A percentile compares a stretch with the other conserved stretches of the same genome.
phyloP scores from a whole-genome alignment of 2,888 invertebrate species.

The Ariolimax columbianus region DNA sequence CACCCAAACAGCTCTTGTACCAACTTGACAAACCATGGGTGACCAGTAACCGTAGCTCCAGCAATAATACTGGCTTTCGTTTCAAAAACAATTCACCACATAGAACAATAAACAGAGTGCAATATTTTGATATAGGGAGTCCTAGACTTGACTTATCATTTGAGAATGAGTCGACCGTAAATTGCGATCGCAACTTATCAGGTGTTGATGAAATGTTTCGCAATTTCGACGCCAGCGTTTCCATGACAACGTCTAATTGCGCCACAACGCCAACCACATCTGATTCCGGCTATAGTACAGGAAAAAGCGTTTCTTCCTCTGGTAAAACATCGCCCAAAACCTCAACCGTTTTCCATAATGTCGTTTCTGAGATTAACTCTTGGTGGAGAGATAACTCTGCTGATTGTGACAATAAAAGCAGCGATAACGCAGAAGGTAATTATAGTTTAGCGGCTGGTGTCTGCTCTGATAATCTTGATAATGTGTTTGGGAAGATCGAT shows the following conservation, averaged over 20 bases:
- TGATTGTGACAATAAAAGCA: not conserved
- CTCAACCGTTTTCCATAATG: not conserved
- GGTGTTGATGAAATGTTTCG: not conserved
- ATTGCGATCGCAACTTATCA: not conserved
- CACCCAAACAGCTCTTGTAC: not conserved
- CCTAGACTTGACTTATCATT: not conserved
- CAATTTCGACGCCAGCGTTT: not conserved
- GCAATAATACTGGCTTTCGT: not conserved
- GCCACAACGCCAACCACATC: slow-evolving; percentile 52
- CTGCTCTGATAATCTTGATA: not conserved
- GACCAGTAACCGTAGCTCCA: not conserved
- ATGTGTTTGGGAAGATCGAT: not conserved
- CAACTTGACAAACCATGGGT: not conserved
- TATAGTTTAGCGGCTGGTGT: not conserved
- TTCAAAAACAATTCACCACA: not conserved
- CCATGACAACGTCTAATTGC: not conserved
- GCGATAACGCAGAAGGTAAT: not conserved
- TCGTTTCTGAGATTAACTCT: not conserved
- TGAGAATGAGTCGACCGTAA: not conserved
- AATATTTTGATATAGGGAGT: not conserved
- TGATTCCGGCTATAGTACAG: slow-evolving; percentile 58
- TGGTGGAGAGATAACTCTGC: too few relatives aligned
- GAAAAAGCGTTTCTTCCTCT: slow-evolving; percentile 36
- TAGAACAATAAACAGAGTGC: not conserved
- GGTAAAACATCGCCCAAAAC: not conserved